Conservation (phyloP, 2,888 invertebrate genomes). For the Limnephilus auricula region DNA sequence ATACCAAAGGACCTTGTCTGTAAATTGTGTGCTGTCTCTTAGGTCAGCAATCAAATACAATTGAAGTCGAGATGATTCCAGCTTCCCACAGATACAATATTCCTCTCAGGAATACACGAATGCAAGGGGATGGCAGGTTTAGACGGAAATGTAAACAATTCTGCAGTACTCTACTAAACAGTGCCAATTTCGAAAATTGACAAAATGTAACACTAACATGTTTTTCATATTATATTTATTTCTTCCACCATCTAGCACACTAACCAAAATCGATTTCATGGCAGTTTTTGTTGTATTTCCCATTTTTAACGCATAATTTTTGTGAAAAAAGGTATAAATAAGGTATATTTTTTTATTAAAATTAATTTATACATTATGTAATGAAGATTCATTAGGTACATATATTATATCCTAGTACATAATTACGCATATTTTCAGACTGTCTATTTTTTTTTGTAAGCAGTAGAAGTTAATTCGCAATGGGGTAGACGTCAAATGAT, state of each 20-base stretch:
- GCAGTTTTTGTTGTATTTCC: neutral
- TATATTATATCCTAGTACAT: too few relatives aligned
- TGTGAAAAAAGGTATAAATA: too few relatives aligned
- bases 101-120: neutral
- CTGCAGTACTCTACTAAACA: neutral
- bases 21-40: neutral
- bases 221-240: neutral
- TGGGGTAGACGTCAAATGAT: too few relatives aligned
- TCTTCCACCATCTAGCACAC: neutral
- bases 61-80: neutral
- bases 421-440: too few relatives aligned
- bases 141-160: neutral
- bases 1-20: neutral
- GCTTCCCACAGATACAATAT: conserved; percentile 5
- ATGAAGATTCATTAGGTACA: too few relatives aligned
- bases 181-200: neutral
- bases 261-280: neutral
- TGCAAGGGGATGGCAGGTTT: neutral
- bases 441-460: too few relatives aligned
- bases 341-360: too few relatives aligned
- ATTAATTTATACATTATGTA: too few relatives aligned
- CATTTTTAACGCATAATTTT: neutral
- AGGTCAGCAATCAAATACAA: conserved; percentile 14
- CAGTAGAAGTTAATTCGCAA: too few relatives aligned
- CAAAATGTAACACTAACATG: neutral